phyloP scores from a whole-genome alignment of 2,888 invertebrate genomes.

The Aricia artaxerxes region DNA sequence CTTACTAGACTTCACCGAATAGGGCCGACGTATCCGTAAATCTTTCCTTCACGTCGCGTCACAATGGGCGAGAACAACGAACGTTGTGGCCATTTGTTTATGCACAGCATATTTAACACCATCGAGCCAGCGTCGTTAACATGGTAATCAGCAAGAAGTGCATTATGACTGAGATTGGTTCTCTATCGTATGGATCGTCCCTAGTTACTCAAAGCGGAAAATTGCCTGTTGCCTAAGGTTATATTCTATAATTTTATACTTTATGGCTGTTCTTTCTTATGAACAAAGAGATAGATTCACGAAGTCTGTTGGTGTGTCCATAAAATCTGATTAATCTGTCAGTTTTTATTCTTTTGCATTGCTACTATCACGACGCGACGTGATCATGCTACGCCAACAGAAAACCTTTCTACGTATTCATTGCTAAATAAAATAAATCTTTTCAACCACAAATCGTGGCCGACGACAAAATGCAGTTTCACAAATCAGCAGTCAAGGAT shows the following conservation, averaged over 20 bases:
- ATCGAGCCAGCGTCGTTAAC: slow-evolving; percentile 5
- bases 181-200: neutral
- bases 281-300: neutral
- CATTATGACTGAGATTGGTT: slow-evolving; percentile 6
- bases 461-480: slow-evolving; percentile 2
- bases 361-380: no score
- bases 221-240: neutral
- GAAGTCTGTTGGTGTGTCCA: neutral
- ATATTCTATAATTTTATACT: neutral
- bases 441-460: neutral
- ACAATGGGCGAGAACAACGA: slow-evolving; percentile 18
- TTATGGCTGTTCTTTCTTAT: neutral
- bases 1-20: slow-evolving; percentile 19
- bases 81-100: slow-evolving; percentile 12
- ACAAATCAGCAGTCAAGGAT: slow-evolving; percentile 20
- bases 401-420: no score
- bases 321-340: no score
- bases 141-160: neutral
- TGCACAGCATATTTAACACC: slow-evolving; percentile 23
- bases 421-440: no score
- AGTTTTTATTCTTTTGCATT: no score
- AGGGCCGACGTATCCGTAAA: neutral
- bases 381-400: no score
- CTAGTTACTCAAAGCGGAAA: neutral
- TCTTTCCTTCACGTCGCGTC: neutral